Conservation (phyloP, 2,888 invertebrate species). For the Thumatha senex region DNA sequence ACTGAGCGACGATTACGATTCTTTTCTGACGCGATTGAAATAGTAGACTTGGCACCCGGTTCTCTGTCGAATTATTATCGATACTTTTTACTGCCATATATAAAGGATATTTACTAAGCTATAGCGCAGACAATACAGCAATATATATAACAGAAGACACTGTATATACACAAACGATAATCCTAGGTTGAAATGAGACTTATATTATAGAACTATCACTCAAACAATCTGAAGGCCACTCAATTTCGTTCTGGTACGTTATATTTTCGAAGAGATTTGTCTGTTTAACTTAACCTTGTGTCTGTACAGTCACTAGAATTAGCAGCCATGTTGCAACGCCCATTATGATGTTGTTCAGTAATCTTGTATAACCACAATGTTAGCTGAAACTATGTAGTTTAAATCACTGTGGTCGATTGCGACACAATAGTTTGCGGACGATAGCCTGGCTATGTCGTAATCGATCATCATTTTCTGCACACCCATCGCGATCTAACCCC, state of each 20-base stretch:
- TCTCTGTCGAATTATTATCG: too few species aligned
- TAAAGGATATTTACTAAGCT: too few species aligned
- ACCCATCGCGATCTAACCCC: too few species aligned
- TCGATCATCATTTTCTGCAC: not conserved
- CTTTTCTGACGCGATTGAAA: too few species aligned
- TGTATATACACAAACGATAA: too few species aligned
- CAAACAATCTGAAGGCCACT: not conserved
- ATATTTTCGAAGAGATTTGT: not conserved
- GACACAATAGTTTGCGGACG: not conserved
- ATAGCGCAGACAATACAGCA: too few species aligned
- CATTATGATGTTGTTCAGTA: not conserved
- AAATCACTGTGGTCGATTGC: not conserved
- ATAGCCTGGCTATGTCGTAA: not conserved
- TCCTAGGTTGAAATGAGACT: too few species aligned
- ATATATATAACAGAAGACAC: too few species aligned
- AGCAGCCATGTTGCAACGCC: not conserved
- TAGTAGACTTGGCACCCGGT: too few species aligned
- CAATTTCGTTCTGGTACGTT: not conserved
- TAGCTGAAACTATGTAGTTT: not conserved
- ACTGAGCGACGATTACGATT: too few species aligned
- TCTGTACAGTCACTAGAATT: not conserved
- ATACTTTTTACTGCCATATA: too few species aligned
- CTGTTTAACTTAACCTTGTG: not conserved
- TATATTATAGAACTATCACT: not conserved
- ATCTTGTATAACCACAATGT: constrained; percentile 5